These are phyloP conservation scores for Cyprinus carpio DNA, from an alignment of 2,113 vertebrate species.

Conservation along the genomic window DNA sequence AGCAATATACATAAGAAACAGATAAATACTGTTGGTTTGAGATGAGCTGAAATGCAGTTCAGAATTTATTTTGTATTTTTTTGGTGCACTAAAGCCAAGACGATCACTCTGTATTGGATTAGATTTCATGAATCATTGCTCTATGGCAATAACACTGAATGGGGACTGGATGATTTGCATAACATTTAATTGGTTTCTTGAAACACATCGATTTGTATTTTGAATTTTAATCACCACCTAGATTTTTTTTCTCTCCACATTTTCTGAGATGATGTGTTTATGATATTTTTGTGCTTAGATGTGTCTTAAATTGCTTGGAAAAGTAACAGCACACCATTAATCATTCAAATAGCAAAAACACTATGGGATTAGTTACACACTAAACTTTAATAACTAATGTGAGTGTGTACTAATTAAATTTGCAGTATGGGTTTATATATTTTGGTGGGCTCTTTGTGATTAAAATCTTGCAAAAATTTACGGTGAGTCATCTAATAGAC, in stretches of 20 bases:
- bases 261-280: background rate
- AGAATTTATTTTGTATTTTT: too few species aligned
- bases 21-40: background rate
- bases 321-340: background rate
- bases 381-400: background rate
- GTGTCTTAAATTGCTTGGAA: background rate
- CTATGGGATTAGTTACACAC: background rate
- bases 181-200: slow-evolving; percentile 1
- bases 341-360: background rate
- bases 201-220: background rate
- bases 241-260: background rate
- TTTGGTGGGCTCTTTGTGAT: background rate
- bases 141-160: background rate
- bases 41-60: background rate
- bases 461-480: background rate
- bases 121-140: background rate
- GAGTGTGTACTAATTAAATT: background rate
- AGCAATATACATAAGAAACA: background rate
- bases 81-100: background rate
- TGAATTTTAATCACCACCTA: background rate
- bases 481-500: background rate
- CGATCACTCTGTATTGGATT: background rate
- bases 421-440: background rate
- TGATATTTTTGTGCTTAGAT: background rate
- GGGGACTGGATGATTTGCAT: background rate